Evolutionary conservation across 1,140 invertebrate species (phyloP), one percentile per base, ranked within the genome.

Genomic region (Calliphora vicina): DNA sequence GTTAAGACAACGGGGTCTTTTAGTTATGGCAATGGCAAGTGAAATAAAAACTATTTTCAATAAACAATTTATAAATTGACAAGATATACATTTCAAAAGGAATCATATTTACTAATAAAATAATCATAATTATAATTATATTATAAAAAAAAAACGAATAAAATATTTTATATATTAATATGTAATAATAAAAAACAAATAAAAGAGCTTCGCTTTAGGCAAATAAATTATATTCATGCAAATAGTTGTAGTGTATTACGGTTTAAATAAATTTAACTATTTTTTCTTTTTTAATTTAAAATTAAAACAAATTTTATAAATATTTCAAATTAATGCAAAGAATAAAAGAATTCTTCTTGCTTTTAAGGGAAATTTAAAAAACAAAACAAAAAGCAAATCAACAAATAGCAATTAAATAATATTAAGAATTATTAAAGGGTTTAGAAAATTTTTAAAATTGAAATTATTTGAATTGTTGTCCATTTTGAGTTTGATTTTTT

Each of bases 11-110:
- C 4, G 10, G 10, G 35, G 35, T 35, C 35, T 20, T 35, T 76
- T 29, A 8, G n/a, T 76, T 29, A 35, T 80, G 29, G 20, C n/a
- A 23, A 88, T 88, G 87, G 87, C 87, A 88, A 88, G 87, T 87
- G 84, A 76, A 88, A 88, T 86, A 88, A 35, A 35, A 35, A 35
- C 86, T 87, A 85, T 86, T 45, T 43, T 43, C 74, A 76, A 80
- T 45, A 42, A 43, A 80, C 12, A 80, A 76, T 35, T 76, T 29
- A 23, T 23, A 23, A 67, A 67, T 67, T 67, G 61, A 67, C 61
- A 67, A 67, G 61, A 67, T 67, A 23, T 23, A 67, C 9, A 67
- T 23, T 57, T n/a, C 50, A 57, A 57, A 57, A 17, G 17, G 5
- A n/a, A 57, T n/a, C 2, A 57, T n/a, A 57, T 57, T 57, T 6